Evolutionary conservation across 2,113 vertebrate genomes (phyloP), one percentile per base, ranked within the genome.

Genomic region (Platichthys stellatus): DNA sequence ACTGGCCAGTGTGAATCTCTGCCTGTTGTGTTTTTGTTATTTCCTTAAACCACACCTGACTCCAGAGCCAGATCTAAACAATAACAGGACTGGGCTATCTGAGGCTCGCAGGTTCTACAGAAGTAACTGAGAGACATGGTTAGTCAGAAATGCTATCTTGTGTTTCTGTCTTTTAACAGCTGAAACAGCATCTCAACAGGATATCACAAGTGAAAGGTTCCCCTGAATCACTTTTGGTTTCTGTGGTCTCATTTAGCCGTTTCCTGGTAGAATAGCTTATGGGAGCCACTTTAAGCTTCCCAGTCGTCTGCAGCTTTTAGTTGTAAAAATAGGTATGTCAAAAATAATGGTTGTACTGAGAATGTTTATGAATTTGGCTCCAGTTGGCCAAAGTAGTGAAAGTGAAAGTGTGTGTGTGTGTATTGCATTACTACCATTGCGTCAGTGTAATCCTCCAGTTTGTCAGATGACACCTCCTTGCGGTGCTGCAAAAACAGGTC

Each of bases 381-480:
- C 11, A 45, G 2, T 45, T 12, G 43, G 13, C 12, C 3, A 7
- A 1, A 18, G 17, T 17, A n/a, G 49, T 8, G 24, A 24, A 24
- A 20, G 11, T 31, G 31, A 31, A 5, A 21, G 17, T n/a, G 28
- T 24, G 17, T 21, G 31, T 10, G 20, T 51, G 23, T 28, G 12
- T 2, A 14, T 5, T 28, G 15, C 35, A 0, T 57, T 9, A 9
- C 88, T 94, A 98, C 97, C 96, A 99, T 98, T 38, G 96, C 86
- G 65, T 96, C 95, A 0, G 97, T 97, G 69, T 99, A 99, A 68
- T 97, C 96, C 49, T 96, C 95, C 93, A 99, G 90, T 68, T 97
- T 98, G 17, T 74, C 92, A 21, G 94, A 89, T 13, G 96, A 57
- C 71, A 98, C 88, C 0, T 66, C 78, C 89, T 95, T 98, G 45